These are phyloP conservation scores for Congeria kusceri DNA, from an alignment of 2,888 invertebrate species.

Conservation along the genomic window DNA sequence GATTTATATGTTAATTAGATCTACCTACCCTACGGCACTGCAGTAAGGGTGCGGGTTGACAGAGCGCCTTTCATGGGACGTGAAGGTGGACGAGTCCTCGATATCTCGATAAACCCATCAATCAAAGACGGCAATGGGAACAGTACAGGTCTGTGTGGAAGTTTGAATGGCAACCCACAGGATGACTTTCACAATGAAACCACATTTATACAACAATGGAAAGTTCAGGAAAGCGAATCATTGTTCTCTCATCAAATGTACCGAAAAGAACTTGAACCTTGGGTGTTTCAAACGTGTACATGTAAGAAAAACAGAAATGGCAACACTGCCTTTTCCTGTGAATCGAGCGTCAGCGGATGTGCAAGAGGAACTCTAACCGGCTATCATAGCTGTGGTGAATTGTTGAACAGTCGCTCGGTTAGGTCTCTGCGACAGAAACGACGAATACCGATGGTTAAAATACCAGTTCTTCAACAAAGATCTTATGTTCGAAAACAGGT, in stretches of 20 bases:
- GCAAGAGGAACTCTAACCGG: constrained; percentile 16
- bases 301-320: neutral
- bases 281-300: constrained; percentile 22
- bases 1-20: constrained; percentile 9
- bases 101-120: constrained; percentile 23
- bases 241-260: constrained; percentile 17
- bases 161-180: constrained; percentile 9
- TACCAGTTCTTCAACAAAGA: neutral
- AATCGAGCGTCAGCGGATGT: constrained; percentile 15
- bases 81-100: constrained; percentile 31
- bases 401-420: constrained; percentile 15
- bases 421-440: constrained; percentile 5
- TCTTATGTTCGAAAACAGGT: too few species aligned
- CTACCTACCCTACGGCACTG: constrained; percentile 42
- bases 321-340: neutral
- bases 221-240: neutral
- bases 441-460: constrained; percentile 17
- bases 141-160: constrained; percentile 29
- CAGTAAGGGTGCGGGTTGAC: constrained; percentile 35
- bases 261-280: constrained; percentile 5
- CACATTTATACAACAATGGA: neutral
- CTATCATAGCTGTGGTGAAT: constrained; percentile 25
- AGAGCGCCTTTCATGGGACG: constrained; percentile 29
- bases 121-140: constrained; percentile 25
- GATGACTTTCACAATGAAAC: constrained; percentile 21